Base-by-base conservation (phyloP, 2,888 invertebrate species). In the Amphipyra tragopoginis region DNA sequence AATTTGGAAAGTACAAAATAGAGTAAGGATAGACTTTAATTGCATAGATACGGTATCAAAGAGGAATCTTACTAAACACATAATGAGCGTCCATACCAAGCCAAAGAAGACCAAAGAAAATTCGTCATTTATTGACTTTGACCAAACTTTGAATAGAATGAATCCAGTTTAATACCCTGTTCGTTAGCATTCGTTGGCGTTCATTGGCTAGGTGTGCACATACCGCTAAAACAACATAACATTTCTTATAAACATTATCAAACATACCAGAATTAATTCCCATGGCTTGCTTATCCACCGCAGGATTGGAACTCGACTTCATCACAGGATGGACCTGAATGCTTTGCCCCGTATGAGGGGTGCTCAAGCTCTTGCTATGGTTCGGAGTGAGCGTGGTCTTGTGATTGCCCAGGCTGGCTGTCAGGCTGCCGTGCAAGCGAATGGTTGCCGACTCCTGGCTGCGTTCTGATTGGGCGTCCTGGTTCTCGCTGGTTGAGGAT, bases 261-360 rank as follows among this genome's bases (percentile, higher is more conserved):
- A 39, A 51, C 86, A 82, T 65, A 94, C 95, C 94, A 45, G 94
- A 89, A 57, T 83, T 88, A 21, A 94, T 94, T 0, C 95, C 95
- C 93, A 94, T 94, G 29, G 95, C 94, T 63, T 94, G 93, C 53
- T 94, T 95, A 68, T 95, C 95, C 0, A 95, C 95, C 0, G 95
- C 94, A 0, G 95, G 95, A 47, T 95, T 95, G 0, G 95, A 95
- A 61, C 85, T 95, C 21, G 94, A 94, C 79, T 95, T 95, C 93
- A 94, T 93, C 1, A 95, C 95, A 0, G 95, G 95, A 65, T 93
- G 92, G 0, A 92, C 87, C 26, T 90, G 90, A 13, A 92, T 92
- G 55, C 82, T 90, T 72, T 90, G 94, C 0, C 91, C 93, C 1
- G 93, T 93, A 57, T 94, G 91, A 0, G 94, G 94, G 0, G 92